Evolutionary conservation across 2,888 invertebrate genomes (phyloP).

Genomic region (Xestoiulus laeticollis): DNA sequence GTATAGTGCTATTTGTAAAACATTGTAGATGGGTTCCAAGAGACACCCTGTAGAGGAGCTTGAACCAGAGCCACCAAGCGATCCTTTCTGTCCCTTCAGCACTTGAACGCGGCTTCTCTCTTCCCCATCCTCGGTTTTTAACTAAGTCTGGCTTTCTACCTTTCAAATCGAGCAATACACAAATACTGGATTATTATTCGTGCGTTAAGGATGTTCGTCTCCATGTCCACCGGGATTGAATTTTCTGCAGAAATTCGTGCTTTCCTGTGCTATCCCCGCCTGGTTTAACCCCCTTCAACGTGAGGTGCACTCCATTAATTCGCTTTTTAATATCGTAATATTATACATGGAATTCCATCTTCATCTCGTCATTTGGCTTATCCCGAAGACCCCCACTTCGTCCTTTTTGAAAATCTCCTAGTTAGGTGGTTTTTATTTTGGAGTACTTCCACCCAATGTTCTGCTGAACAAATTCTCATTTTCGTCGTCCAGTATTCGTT

Average conservation of each 20-base stretch:
- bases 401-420: not conserved
- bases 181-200: conserved; percentile 15
- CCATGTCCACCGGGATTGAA: not conserved
- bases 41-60: not conserved
- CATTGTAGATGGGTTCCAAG: too few species aligned
- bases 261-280: not conserved
- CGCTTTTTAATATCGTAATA: not conserved
- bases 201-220: not conserved
- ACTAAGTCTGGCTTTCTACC: not conserved
- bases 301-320: not conserved
- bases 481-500: not conserved
- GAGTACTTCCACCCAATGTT: not conserved
- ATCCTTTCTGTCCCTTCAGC: not conserved
- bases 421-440: not conserved
- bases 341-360: not conserved
- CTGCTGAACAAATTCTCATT: not conserved
- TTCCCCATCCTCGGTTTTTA: conserved; percentile 17
- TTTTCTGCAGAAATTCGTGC: not conserved
- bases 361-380: not conserved
- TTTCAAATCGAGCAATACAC: not conserved
- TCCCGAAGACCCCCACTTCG: not conserved
- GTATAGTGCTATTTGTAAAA: too few species aligned
- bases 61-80: not conserved
- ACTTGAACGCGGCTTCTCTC: not conserved
- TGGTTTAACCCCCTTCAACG: not conserved